A percentile compares a stretch with the other conserved stretches of the same genome.
phyloP scores from a whole-genome alignment of 2,888 invertebrate genomes.

The Cantharis rufa region DNA sequence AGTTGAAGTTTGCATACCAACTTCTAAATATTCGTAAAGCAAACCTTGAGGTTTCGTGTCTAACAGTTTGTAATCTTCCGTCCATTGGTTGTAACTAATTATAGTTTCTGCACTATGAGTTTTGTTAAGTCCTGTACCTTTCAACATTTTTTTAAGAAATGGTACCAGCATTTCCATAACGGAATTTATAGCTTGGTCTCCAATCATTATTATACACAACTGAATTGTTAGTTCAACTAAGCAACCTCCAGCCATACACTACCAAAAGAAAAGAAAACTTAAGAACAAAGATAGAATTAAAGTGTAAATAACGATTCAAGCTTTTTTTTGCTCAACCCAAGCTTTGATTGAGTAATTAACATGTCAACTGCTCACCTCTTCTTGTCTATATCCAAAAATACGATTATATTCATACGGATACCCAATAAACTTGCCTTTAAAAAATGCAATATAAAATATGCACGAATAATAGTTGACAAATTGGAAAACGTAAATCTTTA shows the following conservation, averaged over 20 bases:
- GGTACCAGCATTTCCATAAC: conserved; percentile 79
- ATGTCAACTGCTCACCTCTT: conserved; percentile 65
- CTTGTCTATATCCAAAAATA: conserved; percentile 70
- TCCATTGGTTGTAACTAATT: conserved; percentile 70
- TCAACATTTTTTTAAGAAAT: conserved; percentile 62
- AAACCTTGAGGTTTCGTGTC: conserved; percentile 69
- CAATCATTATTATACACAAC: conserved; percentile 82
- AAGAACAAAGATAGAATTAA: background rate
- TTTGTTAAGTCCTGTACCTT: conserved; percentile 58
- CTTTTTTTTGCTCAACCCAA: too few relatives aligned
- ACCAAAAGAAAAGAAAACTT: conserved; percentile 32
- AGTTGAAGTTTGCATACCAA: conserved; percentile 62
- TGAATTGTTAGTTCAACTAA: conserved; percentile 85
- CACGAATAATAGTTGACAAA: conserved; percentile 90
- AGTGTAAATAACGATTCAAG: too few relatives aligned
- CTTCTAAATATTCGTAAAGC: conserved; percentile 84
- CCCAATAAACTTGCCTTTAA: conserved; percentile 79
- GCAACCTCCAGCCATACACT: conserved; percentile 85
- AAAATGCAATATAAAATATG: conserved; percentile 82
- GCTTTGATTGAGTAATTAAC: too few relatives aligned
- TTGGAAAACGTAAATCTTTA: conserved; percentile 86
- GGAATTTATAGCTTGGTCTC: conserved; percentile 80
- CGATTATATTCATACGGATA: conserved; percentile 77
- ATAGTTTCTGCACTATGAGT: conserved; percentile 51
- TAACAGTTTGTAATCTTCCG: conserved; percentile 72